These are phyloP conservation scores for Myotis findleyi DNA, from an alignment of 2,797 vertebrate genomes.

Conservation along the genomic window DNA sequence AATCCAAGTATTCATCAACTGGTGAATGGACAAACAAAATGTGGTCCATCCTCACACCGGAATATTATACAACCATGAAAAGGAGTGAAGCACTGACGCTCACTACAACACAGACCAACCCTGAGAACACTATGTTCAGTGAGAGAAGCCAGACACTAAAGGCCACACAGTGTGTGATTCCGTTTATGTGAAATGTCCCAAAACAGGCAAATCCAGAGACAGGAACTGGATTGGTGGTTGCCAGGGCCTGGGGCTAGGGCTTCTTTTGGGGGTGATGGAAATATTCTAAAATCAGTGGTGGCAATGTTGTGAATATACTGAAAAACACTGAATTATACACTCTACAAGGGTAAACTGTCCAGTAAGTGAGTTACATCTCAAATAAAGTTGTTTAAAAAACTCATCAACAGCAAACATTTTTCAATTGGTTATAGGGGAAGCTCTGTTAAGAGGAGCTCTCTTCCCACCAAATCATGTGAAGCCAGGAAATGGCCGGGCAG, in stretches of 20 bases:
- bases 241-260: background rate
- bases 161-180: fast-evolving
- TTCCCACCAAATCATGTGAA: background rate
- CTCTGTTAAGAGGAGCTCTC: background rate
- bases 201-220: background rate
- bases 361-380: background rate
- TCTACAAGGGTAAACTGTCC: background rate
- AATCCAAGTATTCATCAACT: too few relatives aligned
- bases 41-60: fast-evolving
- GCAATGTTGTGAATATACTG: background rate
- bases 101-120: fast-evolving
- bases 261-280: background rate
- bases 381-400: background rate
- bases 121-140: fast-evolving
- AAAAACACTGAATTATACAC: background rate
- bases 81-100: fast-evolving
- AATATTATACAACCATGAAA: fast-evolving
- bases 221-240: fast-evolving
- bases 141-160: background rate
- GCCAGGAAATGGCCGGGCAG: too few relatives aligned
- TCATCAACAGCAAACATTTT: background rate
- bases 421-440: too few relatives aligned
- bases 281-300: background rate
- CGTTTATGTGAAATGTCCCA: background rate
- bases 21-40: too few relatives aligned